phyloP scores from a whole-genome alignment of 2,113 vertebrate genomes.

The Ptychochromis oligacanthus region DNA sequence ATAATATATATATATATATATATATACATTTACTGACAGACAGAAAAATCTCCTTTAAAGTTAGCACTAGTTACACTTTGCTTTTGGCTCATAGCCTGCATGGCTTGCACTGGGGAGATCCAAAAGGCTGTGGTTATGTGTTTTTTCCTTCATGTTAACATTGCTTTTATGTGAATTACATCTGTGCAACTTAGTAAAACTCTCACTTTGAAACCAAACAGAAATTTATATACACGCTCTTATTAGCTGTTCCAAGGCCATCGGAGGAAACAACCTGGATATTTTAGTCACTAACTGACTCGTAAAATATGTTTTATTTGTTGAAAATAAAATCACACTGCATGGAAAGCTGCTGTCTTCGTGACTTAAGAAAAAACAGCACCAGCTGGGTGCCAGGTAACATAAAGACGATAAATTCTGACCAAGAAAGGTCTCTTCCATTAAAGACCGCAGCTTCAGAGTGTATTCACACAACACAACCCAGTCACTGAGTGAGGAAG shows the following conservation, averaged over 20 bases:
- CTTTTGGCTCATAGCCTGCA: slow-evolving; percentile 30
- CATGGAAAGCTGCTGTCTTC: neutral
- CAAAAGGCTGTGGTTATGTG: neutral
- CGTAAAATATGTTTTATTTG: neutral
- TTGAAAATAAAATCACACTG: neutral
- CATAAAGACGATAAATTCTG: neutral
- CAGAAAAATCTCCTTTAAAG: slow-evolving; percentile 54
- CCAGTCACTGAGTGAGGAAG: neutral
- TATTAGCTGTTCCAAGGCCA: neutral
- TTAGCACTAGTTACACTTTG: slow-evolving; percentile 36
- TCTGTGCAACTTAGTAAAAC: neutral
- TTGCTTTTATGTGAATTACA: neutral
- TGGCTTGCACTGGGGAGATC: slow-evolving; percentile 23
- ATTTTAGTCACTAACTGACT: neutral
- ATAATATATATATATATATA: slow-evolving; percentile 82
- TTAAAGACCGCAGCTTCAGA: neutral
- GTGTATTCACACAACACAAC: neutral
- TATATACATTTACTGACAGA: slow-evolving; percentile 84
- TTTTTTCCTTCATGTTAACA: neutral
- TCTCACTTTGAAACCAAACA: neutral
- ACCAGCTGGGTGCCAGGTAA: neutral
- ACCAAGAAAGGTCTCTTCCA: neutral
- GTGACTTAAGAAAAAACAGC: neutral
- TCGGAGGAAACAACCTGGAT: neutral
- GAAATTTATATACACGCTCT: neutral